A percentile compares a stretch with the other conserved stretches of the same genome.
phyloP scores from a whole-genome alignment of 1,140 invertebrate species.

The Rhynchophorus ferrugineus region DNA sequence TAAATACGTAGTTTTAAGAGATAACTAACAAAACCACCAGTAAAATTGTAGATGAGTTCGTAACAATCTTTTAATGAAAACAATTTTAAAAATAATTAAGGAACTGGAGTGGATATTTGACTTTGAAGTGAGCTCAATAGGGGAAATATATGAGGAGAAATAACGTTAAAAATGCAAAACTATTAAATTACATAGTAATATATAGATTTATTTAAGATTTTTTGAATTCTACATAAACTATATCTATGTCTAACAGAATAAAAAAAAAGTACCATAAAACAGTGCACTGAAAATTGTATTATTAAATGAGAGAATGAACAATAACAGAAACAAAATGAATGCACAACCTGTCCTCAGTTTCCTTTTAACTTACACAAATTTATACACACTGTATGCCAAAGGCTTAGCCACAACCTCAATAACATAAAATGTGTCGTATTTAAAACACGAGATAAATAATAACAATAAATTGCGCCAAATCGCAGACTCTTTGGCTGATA shows the following conservation, averaged over 20 bases:
- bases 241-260: conserved; percentile 15
- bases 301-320: conserved; percentile 12
- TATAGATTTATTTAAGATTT: conserved; percentile 21
- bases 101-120: too few relatives aligned
- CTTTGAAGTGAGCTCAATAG: too few relatives aligned
- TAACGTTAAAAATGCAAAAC: too few relatives aligned
- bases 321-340: conserved; percentile 5
- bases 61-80: too few relatives aligned
- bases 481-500: conserved; percentile 13
- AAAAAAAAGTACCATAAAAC: conserved; percentile 14
- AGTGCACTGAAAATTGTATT: conserved; percentile 10
- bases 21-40: too few relatives aligned
- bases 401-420: background rate
- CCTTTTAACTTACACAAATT: background rate
- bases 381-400: background rate
- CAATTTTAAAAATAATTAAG: too few relatives aligned
- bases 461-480: conserved; percentile 15
- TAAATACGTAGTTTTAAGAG: too few relatives aligned
- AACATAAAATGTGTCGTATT: conserved; percentile 1
- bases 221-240: conserved; percentile 15
- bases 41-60: too few relatives aligned
- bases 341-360: conserved; percentile 1
- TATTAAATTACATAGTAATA: conserved; percentile 14
- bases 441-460: background rate
- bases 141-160: too few relatives aligned